Percentiles rank a stretch among this genome's conserved stretches.
Evolutionary conservation across 2,888 invertebrate species (phyloP).

Genomic region (Agrochola macilenta): DNA sequence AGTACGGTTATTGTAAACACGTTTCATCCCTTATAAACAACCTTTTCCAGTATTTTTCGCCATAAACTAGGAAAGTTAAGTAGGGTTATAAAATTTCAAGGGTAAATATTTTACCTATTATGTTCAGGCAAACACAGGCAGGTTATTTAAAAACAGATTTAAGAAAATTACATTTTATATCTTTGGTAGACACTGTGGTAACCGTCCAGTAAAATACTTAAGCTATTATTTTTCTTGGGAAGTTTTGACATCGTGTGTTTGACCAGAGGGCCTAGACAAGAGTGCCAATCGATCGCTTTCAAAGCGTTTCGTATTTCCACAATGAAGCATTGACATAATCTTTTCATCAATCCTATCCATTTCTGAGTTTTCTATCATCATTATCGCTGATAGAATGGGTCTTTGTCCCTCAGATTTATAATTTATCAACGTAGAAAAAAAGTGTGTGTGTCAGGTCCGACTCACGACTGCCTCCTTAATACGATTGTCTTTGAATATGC

Average conservation of each 20-base stretch:
- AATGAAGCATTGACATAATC: neutral
- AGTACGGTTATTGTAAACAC: conserved; percentile 27
- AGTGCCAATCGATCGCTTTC: neutral
- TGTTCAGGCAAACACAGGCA: too few relatives aligned
- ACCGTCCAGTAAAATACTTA: neutral
- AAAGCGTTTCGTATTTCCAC: neutral
- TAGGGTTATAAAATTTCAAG: conserved; percentile 25
- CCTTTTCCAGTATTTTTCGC: conserved; percentile 19
- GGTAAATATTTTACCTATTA: conserved; percentile 45
- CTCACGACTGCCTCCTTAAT: too few relatives aligned
- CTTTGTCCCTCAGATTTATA: neutral
- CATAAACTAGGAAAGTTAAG: conserved; percentile 34
- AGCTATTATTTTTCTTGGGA: neutral
- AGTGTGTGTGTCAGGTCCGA: too few relatives aligned
- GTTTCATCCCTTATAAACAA: conserved; percentile 26
- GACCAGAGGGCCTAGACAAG: neutral
- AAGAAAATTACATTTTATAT: conserved; percentile 1
- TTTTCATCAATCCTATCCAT: neutral
- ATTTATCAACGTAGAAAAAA: neutral
- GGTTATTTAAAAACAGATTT: conserved; percentile 24
- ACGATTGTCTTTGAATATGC: too few relatives aligned
- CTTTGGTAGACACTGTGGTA: neutral
- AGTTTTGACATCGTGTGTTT: neutral
- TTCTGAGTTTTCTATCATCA: neutral
- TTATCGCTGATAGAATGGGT: neutral